Conservation (phyloP, 2,797 vertebrate species). For the Cetoscarus ocellatus region DNA sequence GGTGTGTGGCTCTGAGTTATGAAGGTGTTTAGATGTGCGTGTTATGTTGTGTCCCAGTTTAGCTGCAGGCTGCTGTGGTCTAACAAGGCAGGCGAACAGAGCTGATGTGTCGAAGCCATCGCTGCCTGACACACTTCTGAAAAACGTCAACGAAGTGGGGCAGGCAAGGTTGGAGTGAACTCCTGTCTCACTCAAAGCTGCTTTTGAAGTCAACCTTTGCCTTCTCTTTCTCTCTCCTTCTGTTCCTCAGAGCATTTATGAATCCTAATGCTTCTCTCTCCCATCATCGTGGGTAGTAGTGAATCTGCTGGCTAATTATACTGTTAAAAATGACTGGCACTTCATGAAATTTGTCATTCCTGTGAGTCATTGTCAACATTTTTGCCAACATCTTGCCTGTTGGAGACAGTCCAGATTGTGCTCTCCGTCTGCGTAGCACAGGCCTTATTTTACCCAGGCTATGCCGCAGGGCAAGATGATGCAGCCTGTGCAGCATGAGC, state of each 20-base stretch:
- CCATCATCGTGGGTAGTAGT: background rate
- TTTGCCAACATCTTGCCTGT: conserved; percentile 10
- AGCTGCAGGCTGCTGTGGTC: conserved; percentile 65
- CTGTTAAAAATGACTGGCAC: conserved; percentile 4
- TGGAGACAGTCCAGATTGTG: conserved; percentile 34
- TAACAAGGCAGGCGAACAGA: conserved; percentile 66
- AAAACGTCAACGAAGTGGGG: conserved; percentile 65
- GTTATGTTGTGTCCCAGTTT: conserved; percentile 76
- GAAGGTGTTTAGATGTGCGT: conserved; percentile 75
- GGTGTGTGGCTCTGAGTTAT: conserved; percentile 61
- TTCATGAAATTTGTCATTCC: conserved; percentile 14
- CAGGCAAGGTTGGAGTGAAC: conserved; percentile 57
- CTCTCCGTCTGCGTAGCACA: conserved; percentile 24
- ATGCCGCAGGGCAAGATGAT: conserved; percentile 52
- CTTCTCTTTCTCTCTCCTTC: background rate
- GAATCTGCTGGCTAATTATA: conserved; percentile 16
- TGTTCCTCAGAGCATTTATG: conserved; percentile 16
- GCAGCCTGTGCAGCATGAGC: conserved; percentile 61
- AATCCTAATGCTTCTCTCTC: conserved; percentile 2
- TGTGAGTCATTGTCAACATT: conserved; percentile 31
- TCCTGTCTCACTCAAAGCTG: conserved; percentile 21
- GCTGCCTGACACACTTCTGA: conserved; percentile 63
- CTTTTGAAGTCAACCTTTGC: conserved; percentile 42
- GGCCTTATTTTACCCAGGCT: conserved; percentile 51
- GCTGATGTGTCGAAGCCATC: conserved; percentile 46